These are phyloP conservation scores for Geotrypetes seraphini DNA, from an alignment of 2,797 vertebrate species.

Conservation along the genomic window DNA sequence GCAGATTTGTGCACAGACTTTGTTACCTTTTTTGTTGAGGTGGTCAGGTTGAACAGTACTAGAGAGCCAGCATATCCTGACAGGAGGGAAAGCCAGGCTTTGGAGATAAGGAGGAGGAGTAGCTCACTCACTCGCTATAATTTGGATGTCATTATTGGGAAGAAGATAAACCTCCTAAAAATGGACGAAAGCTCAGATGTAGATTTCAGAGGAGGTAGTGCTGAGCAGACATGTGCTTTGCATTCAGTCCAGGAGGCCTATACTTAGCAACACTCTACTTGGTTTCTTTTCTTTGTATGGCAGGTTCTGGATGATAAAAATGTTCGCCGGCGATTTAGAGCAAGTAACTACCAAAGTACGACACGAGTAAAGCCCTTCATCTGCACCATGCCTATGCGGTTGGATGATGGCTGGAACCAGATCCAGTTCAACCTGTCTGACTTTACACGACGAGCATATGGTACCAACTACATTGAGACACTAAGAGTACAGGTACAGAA, in stretches of 20 bases:
- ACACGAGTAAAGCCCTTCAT: constrained; percentile 93
- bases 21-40: too few relatives aligned
- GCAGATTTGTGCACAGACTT: too few relatives aligned
- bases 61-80: too few relatives aligned
- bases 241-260: neutral
- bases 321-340: constrained; percentile 80
- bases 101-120: too few relatives aligned
- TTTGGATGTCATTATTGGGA: too few relatives aligned
- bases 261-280: neutral
- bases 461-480: constrained; percentile 93
- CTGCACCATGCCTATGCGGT: constrained; percentile 94
- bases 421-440: constrained; percentile 95
- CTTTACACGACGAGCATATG: constrained; percentile 88
- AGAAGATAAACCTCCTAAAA: too few relatives aligned
- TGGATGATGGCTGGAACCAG: constrained; percentile 96
- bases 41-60: too few relatives aligned
- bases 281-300: fast-evolving
- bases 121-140: too few relatives aligned
- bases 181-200: too few relatives aligned
- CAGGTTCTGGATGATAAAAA: constrained; percentile 96
- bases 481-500: constrained; percentile 78
- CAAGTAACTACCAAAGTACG: constrained; percentile 92
- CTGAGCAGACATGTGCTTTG: too few relatives aligned
- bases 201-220: too few relatives aligned
- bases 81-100: too few relatives aligned